Base-by-base conservation (phyloP, 2,113 vertebrate species). In the Ictidomys tridecemlineatus region DNA sequence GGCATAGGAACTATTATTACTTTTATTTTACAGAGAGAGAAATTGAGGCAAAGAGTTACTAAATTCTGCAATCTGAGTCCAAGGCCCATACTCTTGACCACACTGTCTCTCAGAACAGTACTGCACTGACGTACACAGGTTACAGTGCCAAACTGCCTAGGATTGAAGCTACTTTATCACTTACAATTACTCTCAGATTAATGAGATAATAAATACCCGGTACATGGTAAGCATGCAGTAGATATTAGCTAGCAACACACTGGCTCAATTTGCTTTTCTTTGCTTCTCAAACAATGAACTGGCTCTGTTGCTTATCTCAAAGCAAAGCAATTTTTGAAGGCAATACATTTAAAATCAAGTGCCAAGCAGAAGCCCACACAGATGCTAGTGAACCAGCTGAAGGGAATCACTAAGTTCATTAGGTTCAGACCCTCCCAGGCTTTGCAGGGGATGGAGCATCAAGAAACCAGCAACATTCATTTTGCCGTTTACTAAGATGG, bases 291-390 rank as follows among this genome's bases (percentile, higher is more conserved):
- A 80, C 61, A 97, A 87, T 85, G 72, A 87, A 77, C 30, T 82
- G 67, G 6, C 56, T 92, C n/a, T 97, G 48, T 42, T 73, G 67
- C 92, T 70, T 48, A 26, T 93, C 45, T 72, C 87, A 96, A 95
- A 67, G 72, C 70, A 97, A 96, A 93, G 74, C 12, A 37, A 61
- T 51, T 92, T 96, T 83, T 91, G 78, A 96, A 96, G 61, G 14
- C 73, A 93, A 69, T 63, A 56, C 72, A 82, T 88, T 97, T 93
- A 84, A 93, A 93, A 89, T 84, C 97, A 94, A 72, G 80, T 65
- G 73, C 84, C 67, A 92, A 86, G 37, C 37, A 0, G 32, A 90
- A 85, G 77, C 45, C 32, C 26, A 53, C 2, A 0, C 58, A 93
- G 82, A 92, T 39, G n/a, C 39, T 13, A 93, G 84, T 70, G 61